Evolutionary conservation across 2,113 vertebrate species (phyloP).

Genomic region (Dryoscopus gambensis): DNA sequence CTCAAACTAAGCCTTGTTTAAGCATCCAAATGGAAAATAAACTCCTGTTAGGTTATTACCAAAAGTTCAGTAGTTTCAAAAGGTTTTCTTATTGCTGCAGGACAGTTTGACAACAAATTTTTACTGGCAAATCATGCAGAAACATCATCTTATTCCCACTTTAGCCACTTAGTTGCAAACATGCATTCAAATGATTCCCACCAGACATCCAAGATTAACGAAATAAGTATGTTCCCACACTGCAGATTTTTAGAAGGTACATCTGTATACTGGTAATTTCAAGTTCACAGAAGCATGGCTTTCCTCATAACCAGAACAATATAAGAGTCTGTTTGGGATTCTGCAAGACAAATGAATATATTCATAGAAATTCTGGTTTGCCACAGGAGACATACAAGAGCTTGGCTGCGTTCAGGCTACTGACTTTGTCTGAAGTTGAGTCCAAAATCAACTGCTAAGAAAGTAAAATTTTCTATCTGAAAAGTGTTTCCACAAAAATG

Average conservation of each 20-base stretch:
- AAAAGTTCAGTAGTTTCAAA: not conserved
- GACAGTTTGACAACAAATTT: not conserved
- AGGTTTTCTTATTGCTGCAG: not conserved
- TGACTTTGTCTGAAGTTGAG: not conserved
- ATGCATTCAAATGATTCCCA: not conserved
- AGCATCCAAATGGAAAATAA: not conserved
- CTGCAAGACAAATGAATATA: not conserved
- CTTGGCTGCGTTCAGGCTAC: not conserved
- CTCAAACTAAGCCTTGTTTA: not conserved
- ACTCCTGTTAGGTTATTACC: not conserved
- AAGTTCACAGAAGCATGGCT: not conserved
- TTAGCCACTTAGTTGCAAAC: not conserved
- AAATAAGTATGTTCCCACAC: not conserved
- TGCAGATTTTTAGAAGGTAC: not conserved
- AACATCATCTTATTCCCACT: not conserved
- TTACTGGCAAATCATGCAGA: not conserved
- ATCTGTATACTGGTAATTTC: not conserved
- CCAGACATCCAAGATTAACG: not conserved
- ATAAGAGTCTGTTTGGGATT: not conserved
- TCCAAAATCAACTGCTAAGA: not conserved
- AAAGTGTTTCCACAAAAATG: not conserved
- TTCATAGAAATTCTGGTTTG: not conserved
- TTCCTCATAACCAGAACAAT: not conserved
- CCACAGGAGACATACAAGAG: not conserved
- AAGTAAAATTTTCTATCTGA: not conserved